Evolutionary conservation across 2,797 vertebrate species (phyloP), one percentile per base, ranked within the genome.

Genomic region (Anabacerthia variegaticeps): DNA sequence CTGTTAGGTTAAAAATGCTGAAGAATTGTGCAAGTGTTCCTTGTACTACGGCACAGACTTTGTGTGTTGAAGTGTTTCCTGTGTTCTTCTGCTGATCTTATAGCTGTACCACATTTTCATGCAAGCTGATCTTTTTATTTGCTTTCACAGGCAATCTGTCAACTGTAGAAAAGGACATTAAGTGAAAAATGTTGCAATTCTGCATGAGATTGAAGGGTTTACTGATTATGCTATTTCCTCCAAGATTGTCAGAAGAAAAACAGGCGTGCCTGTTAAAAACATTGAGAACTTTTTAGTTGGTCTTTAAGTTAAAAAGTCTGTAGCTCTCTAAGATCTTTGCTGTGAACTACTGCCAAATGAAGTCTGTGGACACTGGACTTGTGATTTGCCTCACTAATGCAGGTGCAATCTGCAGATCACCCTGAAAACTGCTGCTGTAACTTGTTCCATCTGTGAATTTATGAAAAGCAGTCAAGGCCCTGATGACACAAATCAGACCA

Each of bases 401-500:
- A 54, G 51, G 17, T 62, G 39, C 17, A n/a, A 14, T 62, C 59
- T 80, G 39, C 48, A 69, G 36, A 43, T 92, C 7, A 12, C 26
- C 19, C 23, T 58, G 75, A 71, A 49, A 74, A 63, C 49, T 32
- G 32, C 61, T 67, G 58, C 36, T 41, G 36, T 65, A 62, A 58
- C n/a, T 26, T 26, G 8, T 87, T 77, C 44, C 68, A 41, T 48
- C 72, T 17, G 7, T 54, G 66, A 61, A n/a, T 44, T 88, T 85
- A 39, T 55, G 44, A 44, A 65, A 61, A 85, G 43, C 17, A 68
- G 0, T 58, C 73, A 30, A 94, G 46, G 39, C n/a, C 26, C 58
- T 58, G 4, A 12, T 46, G n/a, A 27, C 55, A 34, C 14, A 51
- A 37, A 63, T 14, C 0, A 0, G 46, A 58, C 58, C 27, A 65